These are phyloP conservation scores for Numida meleagris DNA, from an alignment of 2,113 vertebrate species.

Conservation along the genomic window DNA sequence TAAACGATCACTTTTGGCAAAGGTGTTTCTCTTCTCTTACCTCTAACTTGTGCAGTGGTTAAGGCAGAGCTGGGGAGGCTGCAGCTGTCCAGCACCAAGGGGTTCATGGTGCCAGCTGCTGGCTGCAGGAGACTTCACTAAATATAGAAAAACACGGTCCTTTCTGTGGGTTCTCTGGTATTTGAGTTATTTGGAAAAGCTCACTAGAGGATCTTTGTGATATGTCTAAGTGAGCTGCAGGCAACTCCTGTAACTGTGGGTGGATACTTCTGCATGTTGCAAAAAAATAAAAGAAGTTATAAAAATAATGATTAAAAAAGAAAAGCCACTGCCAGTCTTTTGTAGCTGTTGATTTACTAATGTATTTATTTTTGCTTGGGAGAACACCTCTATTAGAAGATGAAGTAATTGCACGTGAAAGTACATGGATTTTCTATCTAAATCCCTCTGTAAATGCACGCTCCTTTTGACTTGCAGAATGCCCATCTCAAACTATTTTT, in stretches of 20 bases:
- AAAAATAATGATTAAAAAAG: background rate
- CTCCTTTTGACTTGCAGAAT: background rate
- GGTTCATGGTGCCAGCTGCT: background rate
- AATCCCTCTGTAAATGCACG: background rate
- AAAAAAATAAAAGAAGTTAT: background rate
- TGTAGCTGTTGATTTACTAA: background rate
- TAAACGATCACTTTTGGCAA: background rate
- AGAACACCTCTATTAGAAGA: background rate
- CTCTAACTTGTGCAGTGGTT: background rate
- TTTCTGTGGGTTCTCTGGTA: slow-evolving; percentile 39
- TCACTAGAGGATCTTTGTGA: background rate
- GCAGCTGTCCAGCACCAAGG: background rate
- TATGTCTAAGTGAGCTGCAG: background rate
- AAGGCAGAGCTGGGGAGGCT: background rate
- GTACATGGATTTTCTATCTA: background rate
- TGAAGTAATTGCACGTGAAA: background rate
- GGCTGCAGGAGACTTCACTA: background rate
- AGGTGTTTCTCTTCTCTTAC: background rate
- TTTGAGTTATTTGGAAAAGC: slow-evolving; percentile 24
- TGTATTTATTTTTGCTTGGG: background rate
- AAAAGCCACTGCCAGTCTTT: background rate
- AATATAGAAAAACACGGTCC: background rate
- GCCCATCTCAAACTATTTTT: background rate
- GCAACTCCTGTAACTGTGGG: accelerated
- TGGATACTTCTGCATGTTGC: background rate